Conservation (phyloP, 2,888 invertebrate species). For the Alloscopus bannaensis region DNA sequence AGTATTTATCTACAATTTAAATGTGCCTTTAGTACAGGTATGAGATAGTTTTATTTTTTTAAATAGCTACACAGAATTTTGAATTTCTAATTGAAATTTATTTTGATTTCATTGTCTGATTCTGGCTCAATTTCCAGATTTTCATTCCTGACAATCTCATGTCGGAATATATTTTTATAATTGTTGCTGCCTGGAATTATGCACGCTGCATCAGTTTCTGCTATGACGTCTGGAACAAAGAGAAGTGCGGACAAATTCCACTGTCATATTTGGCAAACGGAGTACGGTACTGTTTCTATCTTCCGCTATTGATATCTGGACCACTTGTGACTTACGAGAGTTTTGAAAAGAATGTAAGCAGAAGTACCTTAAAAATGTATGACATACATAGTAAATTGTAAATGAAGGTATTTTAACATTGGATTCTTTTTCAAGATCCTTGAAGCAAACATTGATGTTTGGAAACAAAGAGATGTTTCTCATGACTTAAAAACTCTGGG, state of each 20-base stretch:
- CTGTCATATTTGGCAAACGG: slow-evolving; percentile 76
- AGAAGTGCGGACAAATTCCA: slow-evolving; percentile 32
- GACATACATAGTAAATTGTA: too few species aligned
- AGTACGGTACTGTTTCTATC: slow-evolving; percentile 86
- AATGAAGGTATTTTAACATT: slow-evolving; percentile 1
- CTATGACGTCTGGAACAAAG: slow-evolving; percentile 79
- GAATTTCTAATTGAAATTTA: too few species aligned
- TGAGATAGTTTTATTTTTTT: too few species aligned
- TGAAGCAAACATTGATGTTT: slow-evolving; percentile 16
- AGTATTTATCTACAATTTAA: slow-evolving; percentile 77
- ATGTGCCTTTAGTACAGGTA: slow-evolving; percentile 75
- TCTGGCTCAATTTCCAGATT: slow-evolving; percentile 17
- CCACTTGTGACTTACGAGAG: slow-evolving; percentile 88
- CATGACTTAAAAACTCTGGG: slow-evolving; percentile 36
- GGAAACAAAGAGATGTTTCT: slow-evolving; percentile 14
- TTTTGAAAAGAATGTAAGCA: slow-evolving; percentile 78
- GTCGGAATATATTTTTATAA: slow-evolving; percentile 79
- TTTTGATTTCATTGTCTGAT: too few species aligned
- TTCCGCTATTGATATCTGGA: slow-evolving; percentile 89
- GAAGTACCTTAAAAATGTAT: too few species aligned
- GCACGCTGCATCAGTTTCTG: slow-evolving; percentile 84
- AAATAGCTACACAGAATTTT: too few species aligned
- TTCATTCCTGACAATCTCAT: slow-evolving; percentile 30
- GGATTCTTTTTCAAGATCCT: slow-evolving; percentile 43
- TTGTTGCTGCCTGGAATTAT: slow-evolving; percentile 79